Percentiles rank a stretch among this genome's conserved stretches.
These are phyloP conservation scores for Catotricha subobsoleta DNA, from an alignment of 2,888 invertebrate species.

Conservation along the genomic window DNA sequence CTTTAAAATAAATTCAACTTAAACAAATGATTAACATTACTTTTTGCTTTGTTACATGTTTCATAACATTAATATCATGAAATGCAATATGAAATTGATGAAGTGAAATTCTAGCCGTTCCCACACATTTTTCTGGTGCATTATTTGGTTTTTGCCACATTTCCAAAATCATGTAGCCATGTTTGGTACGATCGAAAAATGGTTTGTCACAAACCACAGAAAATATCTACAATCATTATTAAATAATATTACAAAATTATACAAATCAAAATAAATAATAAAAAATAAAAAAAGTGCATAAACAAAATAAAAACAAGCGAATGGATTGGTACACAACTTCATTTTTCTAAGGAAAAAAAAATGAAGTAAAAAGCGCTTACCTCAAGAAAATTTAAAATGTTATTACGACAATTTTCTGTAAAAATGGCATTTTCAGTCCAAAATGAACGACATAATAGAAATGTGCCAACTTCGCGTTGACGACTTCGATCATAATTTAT, in stretches of 20 bases:
- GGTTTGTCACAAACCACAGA: constrained; percentile 35
- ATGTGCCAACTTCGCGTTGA: constrained; percentile 13
- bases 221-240: constrained; percentile 35
- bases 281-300: not conserved
- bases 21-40: too few species aligned
- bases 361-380: too few species aligned
- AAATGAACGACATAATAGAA: constrained; percentile 21
- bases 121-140: constrained; percentile 23
- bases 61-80: constrained; percentile 29
- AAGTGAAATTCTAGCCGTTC: constrained; percentile 35
- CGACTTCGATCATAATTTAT: constrained; percentile 15
- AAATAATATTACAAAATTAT: constrained; percentile 13
- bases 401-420: constrained; percentile 12
- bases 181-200: constrained; percentile 35
- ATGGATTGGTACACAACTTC: too few species aligned
- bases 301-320: too few species aligned
- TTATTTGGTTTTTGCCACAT: constrained; percentile 30
- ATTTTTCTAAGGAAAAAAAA: too few species aligned
- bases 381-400: constrained; percentile 21
- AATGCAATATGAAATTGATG: constrained; percentile 43
- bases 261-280: not conserved
- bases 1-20: too few species aligned
- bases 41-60: constrained; percentile 35
- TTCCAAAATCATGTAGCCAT: constrained; percentile 37
- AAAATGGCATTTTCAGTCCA: constrained; percentile 21